Evolutionary conservation across 2,888 invertebrate genomes (phyloP).

Genomic region (Phaedon cochleariae): DNA sequence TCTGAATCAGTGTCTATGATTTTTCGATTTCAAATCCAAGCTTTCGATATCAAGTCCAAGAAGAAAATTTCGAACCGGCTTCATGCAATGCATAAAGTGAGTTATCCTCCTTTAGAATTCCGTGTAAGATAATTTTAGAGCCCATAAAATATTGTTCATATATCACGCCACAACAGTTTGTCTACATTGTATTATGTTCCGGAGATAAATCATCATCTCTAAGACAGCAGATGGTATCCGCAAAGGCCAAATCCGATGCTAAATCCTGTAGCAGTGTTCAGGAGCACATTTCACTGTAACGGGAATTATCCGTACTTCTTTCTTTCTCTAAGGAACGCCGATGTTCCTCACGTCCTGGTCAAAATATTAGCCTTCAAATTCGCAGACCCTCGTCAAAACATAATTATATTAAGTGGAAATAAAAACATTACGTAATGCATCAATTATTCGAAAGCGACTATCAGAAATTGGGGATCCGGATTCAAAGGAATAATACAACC

Average conservation of each 20-base stretch:
- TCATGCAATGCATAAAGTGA: background rate
- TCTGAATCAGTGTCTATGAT: too few species aligned
- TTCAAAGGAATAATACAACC: too few species aligned
- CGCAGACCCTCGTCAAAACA: too few species aligned
- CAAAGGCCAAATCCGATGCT: background rate
- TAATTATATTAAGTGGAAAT: too few species aligned
- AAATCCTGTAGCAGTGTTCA: background rate
- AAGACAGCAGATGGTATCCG: background rate
- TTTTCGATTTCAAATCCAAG: too few species aligned
- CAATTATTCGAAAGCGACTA: too few species aligned
- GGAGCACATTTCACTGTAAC: background rate
- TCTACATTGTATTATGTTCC: background rate
- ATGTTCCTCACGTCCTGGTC: background rate
- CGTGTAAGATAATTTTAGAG: background rate
- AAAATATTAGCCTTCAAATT: too few species aligned
- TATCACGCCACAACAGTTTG: background rate
- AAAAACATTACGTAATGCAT: too few species aligned
- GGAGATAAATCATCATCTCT: constrained; percentile 4
- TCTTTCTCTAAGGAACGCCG: background rate
- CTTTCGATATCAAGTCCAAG: too few species aligned
- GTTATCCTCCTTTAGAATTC: background rate
- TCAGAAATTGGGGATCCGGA: too few species aligned
- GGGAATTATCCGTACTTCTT: background rate
- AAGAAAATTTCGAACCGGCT: too few species aligned
- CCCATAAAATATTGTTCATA: background rate